These are phyloP conservation scores for Conus betulinus DNA, from an alignment of 1,140 invertebrate genomes.

Conservation along the genomic window DNA sequence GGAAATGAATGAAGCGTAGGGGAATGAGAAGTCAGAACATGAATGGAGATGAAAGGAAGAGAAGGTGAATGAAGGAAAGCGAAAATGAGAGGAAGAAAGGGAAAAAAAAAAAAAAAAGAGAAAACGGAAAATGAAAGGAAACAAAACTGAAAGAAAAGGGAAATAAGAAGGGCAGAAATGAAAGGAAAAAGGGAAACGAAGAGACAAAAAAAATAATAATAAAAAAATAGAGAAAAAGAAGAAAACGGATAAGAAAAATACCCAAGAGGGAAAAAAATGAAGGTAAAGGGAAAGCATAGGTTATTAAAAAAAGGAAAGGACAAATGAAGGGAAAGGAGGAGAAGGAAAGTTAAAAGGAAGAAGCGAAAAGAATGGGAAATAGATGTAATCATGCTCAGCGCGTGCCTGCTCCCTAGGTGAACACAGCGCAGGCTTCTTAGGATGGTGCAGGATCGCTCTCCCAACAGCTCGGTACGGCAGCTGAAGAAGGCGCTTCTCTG, in stretches of 20 bases:
- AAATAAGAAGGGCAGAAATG: neutral
- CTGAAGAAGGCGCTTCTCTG: too few relatives aligned
- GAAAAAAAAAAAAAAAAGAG: neutral
- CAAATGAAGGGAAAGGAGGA: too few relatives aligned
- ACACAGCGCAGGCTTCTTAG: too few relatives aligned
- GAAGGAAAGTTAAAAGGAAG: too few relatives aligned
- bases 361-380: too few relatives aligned
- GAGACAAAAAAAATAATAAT: neutral
- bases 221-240: neutral
- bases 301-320: too few relatives aligned
- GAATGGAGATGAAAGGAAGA: conserved; percentile 27
- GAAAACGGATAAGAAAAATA: neutral
- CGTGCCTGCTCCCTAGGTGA: too few relatives aligned
- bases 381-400: too few relatives aligned
- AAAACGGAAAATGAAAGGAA: neutral
- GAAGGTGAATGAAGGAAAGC: conserved; percentile 32
- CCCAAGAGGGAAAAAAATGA: too few relatives aligned
- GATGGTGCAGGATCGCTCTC: too few relatives aligned
- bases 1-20: neutral
- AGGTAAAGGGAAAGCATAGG: too few relatives aligned
- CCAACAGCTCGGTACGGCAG: too few relatives aligned
- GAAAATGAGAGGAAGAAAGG: neutral
- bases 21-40: neutral
- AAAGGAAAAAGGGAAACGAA: neutral
- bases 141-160: neutral